Percentiles rank a stretch among this genome's conserved stretches.
Evolutionary conservation across 2,888 invertebrate genomes (phyloP).

Genomic region (Diarsia dahlii): DNA sequence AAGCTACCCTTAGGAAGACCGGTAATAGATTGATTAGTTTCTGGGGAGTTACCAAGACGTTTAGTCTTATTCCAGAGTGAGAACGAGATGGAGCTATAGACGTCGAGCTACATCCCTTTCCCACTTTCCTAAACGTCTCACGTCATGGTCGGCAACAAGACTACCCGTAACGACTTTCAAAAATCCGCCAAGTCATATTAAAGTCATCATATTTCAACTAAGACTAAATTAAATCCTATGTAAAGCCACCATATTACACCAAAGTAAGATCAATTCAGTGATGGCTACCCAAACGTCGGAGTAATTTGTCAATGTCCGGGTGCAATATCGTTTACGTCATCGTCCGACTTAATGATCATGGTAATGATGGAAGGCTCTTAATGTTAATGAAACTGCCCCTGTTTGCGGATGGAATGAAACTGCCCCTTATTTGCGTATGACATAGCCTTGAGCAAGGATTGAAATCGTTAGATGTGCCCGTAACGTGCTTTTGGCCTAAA

Average conservation of each 20-base stretch:
- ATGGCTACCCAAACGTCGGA: conserved; percentile 43
- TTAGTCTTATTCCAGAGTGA: neutral
- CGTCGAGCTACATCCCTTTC: neutral
- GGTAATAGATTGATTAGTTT: neutral
- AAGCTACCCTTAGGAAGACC: neutral
- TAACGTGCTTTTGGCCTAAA: neutral
- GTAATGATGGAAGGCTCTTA: conserved; percentile 63
- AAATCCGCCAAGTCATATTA: conserved; percentile 1
- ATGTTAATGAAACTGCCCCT: conserved; percentile 55
- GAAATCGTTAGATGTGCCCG: neutral
- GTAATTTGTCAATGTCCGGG: conserved; percentile 58
- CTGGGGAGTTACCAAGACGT: neutral
- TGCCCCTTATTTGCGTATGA: conserved; percentile 19
- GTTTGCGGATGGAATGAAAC: conserved; percentile 50
- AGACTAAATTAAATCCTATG: conserved; percentile 1
- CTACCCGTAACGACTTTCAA: neutral
- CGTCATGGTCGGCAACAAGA: neutral
- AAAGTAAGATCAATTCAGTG: conserved; percentile 49
- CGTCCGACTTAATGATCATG: conserved; percentile 49
- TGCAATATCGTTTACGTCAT: conserved; percentile 59
- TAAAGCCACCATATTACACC: conserved; percentile 11
- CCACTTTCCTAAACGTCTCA: neutral
- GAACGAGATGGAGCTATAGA: neutral
- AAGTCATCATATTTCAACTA: conserved; percentile 8
- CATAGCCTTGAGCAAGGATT: neutral